phyloP scores from a whole-genome alignment of 2,113 vertebrate genomes.

The Cygnus atratus region DNA sequence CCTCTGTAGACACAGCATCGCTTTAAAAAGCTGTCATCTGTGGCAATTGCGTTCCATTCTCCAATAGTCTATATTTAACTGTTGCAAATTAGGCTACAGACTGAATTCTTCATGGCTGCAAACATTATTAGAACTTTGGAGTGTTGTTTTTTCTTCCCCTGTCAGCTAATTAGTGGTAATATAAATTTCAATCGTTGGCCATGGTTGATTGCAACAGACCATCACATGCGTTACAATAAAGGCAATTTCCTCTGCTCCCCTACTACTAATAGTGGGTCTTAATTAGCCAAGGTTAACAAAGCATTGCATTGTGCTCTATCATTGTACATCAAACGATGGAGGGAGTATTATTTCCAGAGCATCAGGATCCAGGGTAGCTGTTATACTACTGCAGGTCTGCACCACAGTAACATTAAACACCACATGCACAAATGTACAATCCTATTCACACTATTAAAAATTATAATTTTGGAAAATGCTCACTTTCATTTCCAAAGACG shows the following conservation, averaged over 20 bases:
- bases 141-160: background rate
- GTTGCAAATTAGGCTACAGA: slow-evolving; percentile 50
- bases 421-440: slow-evolving; percentile 1
- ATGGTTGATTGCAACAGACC: slow-evolving; percentile 58
- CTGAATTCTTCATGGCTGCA: slow-evolving; percentile 39
- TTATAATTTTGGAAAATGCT: slow-evolving; percentile 33
- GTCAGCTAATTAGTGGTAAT: slow-evolving; percentile 61
- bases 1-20: slow-evolving; percentile 9
- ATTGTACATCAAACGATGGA: background rate
- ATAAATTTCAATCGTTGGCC: slow-evolving; percentile 60
- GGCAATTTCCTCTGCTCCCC: slow-evolving; percentile 48
- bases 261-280: slow-evolving; percentile 38
- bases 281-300: slow-evolving; percentile 53
- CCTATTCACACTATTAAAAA: slow-evolving; percentile 17
- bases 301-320: slow-evolving; percentile 46
- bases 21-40: slow-evolving; percentile 38
- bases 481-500: slow-evolving; percentile 26
- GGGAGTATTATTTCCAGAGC: background rate
- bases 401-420: background rate
- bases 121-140: slow-evolving; percentile 32
- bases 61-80: slow-evolving; percentile 57
- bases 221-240: slow-evolving; percentile 42
- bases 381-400: background rate
- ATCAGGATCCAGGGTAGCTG: background rate
- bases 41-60: slow-evolving; percentile 13